Base-by-base conservation (phyloP, 1,140 invertebrate genomes). In the Drosophila nannoptera region DNA sequence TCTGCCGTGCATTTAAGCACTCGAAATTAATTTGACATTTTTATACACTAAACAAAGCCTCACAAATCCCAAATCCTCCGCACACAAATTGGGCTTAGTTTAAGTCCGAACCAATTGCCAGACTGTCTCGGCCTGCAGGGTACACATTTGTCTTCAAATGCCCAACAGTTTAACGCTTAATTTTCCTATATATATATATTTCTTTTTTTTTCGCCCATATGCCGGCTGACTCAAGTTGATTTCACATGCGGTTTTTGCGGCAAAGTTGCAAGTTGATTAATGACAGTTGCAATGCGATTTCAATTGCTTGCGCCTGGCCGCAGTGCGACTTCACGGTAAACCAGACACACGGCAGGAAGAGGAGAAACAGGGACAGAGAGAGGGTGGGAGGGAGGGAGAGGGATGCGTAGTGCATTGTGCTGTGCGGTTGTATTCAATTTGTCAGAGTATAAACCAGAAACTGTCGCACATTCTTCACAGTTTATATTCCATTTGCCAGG, bases 251-350 rank as follows among this genome's bases (percentile, higher is more conserved):
- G 63, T 55, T 63, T 63, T 50, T 68, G 55, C 48, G 49, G 63
- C 65, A 73, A 69, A 75, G 72, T 82, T 84, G 76, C 69, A 72
- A 48, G 56, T 70, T 69, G 68, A 71, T 71, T 67, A 66, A 67
- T 71, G 69, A 50, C 63, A 55, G 69, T 60, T 55, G 69, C 48
- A 66, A 64, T 65, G 46, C 63, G 50, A 68, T 67, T 73, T 46
- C 59, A 69, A 64, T 45, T 63, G 59, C 64, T 75, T 67, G 32
- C 54, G 56, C 72, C 35, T 68, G 46, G 40, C 33, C 69, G 58
- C 43, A 48, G 22, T 16, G 12, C 6, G 22, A 22, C 22, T 22
- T 22, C 22, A 22, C 22, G 22, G 22, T 22, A 42, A 12, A 12
- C 31, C 5, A 32, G 32, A 16, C 5, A 11, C 9, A 58, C 22